phyloP scores from a whole-genome alignment of 2,113 vertebrate species.

The Sturnira hondurensis region DNA sequence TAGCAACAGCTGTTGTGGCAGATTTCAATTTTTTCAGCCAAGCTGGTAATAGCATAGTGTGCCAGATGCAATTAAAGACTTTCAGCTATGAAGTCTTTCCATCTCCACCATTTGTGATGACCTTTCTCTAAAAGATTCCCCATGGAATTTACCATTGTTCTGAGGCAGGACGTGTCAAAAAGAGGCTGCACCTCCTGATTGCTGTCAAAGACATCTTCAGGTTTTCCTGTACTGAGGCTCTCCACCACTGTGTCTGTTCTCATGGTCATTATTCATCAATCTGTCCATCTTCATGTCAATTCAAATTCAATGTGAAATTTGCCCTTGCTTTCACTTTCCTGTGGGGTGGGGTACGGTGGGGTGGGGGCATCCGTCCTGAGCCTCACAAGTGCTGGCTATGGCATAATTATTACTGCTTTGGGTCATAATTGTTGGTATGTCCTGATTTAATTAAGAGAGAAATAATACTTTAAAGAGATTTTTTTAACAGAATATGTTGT shows the following conservation, averaged over 20 bases:
- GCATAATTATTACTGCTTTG: neutral
- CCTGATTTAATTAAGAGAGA: slow-evolving; percentile 22
- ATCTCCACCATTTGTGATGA: slow-evolving; percentile 52
- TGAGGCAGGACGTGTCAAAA: neutral
- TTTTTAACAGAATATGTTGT: neutral
- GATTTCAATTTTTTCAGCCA: slow-evolving; percentile 74
- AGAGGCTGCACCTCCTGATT: neutral
- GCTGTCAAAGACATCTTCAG: neutral
- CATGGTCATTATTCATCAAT: neutral
- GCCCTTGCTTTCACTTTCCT: neutral
- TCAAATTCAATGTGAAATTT: slow-evolving; percentile 21
- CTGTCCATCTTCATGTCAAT: neutral
- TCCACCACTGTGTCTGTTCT: neutral
- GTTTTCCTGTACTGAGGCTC: too few relatives aligned
- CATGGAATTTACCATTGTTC: slow-evolving; percentile 15
- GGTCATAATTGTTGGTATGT: neutral
- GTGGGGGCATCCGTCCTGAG: neutral
- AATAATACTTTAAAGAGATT: neutral
- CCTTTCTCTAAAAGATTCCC: slow-evolving; percentile 44
- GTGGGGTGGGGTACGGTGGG: neutral
- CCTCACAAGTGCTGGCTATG: neutral
- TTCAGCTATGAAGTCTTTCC: slow-evolving; percentile 73
- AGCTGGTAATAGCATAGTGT: slow-evolving; percentile 73
- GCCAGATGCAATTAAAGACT: slow-evolving; percentile 81
- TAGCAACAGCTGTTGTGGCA: slow-evolving; percentile 82